Evolutionary conservation across 2,113 vertebrate genomes (phyloP).

Genomic region (Fulica atra): DNA sequence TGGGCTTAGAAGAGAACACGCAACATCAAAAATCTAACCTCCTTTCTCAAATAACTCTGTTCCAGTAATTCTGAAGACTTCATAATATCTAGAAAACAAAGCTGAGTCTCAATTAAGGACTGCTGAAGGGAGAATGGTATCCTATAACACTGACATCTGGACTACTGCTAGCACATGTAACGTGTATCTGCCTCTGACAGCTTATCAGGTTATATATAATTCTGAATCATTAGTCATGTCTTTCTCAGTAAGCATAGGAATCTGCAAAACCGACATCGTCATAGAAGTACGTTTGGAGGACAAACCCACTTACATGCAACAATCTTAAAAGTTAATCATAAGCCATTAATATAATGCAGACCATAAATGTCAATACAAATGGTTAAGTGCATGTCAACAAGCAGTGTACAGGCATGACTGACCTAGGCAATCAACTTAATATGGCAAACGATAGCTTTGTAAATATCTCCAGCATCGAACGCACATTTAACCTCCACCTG

Average conservation of each 20-base stretch:
- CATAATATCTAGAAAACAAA: conserved; percentile 33
- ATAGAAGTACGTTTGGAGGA: conserved; percentile 29
- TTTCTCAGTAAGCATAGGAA: conserved; percentile 47
- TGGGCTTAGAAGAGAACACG: neutral
- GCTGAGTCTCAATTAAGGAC: conserved; percentile 45
- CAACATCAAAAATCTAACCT: neutral
- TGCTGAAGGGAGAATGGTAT: conserved; percentile 24
- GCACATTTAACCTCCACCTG: conserved; percentile 12
- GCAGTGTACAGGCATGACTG: neutral
- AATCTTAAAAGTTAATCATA: conserved; percentile 23
- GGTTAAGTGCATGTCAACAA: conserved; percentile 34
- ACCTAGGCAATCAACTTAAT: neutral
- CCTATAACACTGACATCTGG: conserved; percentile 52
- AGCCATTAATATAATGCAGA: conserved; percentile 32
- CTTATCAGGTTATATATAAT: conserved; percentile 65
- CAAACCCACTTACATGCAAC: conserved; percentile 19
- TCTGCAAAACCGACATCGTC: conserved; percentile 36
- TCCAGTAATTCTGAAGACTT: conserved; percentile 4
- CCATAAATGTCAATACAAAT: conserved; percentile 43
- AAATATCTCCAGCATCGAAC: conserved; percentile 49
- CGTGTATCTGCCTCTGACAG: conserved; percentile 62
- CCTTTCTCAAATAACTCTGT: neutral
- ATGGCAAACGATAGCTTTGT: conserved; percentile 41
- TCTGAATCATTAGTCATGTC: conserved; percentile 66
- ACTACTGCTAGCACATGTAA: conserved; percentile 12